A percentile compares a stretch with the other conserved stretches of the same genome.
Conservation (phyloP, 2,888 invertebrate genomes). For the Cephus nigrinus region DNA sequence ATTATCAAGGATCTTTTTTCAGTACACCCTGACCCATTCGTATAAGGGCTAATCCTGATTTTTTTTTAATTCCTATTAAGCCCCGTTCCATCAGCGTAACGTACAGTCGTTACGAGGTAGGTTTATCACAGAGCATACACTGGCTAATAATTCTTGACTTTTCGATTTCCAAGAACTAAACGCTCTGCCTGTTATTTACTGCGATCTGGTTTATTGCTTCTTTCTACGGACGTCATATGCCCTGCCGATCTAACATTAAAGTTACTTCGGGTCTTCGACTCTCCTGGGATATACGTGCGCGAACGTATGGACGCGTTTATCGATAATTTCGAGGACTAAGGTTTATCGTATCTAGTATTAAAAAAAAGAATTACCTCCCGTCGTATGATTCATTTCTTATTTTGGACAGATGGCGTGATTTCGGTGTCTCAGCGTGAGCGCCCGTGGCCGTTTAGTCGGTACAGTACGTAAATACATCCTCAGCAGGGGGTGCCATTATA, state of each 20-base stretch:
- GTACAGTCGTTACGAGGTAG: no score
- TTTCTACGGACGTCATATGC: not conserved
- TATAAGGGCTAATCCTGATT: not conserved
- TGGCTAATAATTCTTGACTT: not conserved
- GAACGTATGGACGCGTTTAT: not conserved
- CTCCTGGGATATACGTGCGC: not conserved
- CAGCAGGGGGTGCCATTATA: slow-evolving; percentile 65
- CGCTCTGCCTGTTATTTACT: not conserved
- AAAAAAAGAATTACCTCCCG: not conserved
- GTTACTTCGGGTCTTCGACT: not conserved
- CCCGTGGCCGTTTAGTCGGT: slow-evolving; percentile 56
- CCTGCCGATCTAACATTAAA: not conserved
- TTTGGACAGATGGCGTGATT: slow-evolving; percentile 61
- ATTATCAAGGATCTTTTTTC: not conserved
- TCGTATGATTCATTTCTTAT: slow-evolving; percentile 26
- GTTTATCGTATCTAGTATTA: not conserved
- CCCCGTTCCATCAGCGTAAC: not conserved
- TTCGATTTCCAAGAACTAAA: not conserved
- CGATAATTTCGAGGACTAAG: not conserved
- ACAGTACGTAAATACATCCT: slow-evolving; percentile 61
- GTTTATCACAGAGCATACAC: not conserved
- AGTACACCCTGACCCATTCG: not conserved
- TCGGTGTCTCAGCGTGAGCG: slow-evolving; percentile 62
- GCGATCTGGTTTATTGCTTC: not conserved
- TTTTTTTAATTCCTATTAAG: not conserved